Base-by-base conservation (phyloP, 92 coral and sea anemone species). In the Pocillopora grandis region DNA sequence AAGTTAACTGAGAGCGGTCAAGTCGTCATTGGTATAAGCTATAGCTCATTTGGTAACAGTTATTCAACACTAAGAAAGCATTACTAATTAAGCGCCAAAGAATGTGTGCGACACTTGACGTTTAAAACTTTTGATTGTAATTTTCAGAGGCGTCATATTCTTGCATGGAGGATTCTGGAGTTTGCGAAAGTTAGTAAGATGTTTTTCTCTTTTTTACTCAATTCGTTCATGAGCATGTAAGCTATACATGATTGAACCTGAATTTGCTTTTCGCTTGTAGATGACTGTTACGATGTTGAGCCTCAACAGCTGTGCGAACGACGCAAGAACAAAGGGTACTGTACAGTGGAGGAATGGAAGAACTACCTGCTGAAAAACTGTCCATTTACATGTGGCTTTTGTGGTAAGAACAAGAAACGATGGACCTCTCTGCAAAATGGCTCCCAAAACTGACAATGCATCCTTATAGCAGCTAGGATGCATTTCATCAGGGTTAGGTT, bases 221-320 rank as follows among this genome's bases (percentile, higher is more conserved):
- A 5, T 13, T 62, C 8, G 68, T 64, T 64, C 11, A 19, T 42
- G 52, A 42, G 52, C 5, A 42, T 64, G 20, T 66, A 59, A 59
- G 3, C 18, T 12, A 59, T 7, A 16, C 14, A 16, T 12, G 3
- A 16, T 12, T 12, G 18, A 59, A 59, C 14, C 62, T 10, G 10
- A 23, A 23, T 17, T 15, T 1, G 9, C 6, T 18, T 36, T 37
- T 48, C 1, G 1, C 49, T 70, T 57, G 59, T n/a, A 81, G 85
- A 61, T 70, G 85, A 81, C 0, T 81, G 85, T 71, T 71, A 81
- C 2, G 85, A 81, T 59, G 57, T 81, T 58, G 18, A 31, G 67
- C 85, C 85, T 5, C 52, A 81, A 71, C 59, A 31, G 85, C 70
- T 81, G 19, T 81, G 85, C 23, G 77, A 81, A 37, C 85, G 85